Percentiles rank a stretch among this genome's conserved stretches.
These are phyloP conservation scores for Silurus meridionalis DNA, from an alignment of 2,113 vertebrate genomes.

Conservation along the genomic window DNA sequence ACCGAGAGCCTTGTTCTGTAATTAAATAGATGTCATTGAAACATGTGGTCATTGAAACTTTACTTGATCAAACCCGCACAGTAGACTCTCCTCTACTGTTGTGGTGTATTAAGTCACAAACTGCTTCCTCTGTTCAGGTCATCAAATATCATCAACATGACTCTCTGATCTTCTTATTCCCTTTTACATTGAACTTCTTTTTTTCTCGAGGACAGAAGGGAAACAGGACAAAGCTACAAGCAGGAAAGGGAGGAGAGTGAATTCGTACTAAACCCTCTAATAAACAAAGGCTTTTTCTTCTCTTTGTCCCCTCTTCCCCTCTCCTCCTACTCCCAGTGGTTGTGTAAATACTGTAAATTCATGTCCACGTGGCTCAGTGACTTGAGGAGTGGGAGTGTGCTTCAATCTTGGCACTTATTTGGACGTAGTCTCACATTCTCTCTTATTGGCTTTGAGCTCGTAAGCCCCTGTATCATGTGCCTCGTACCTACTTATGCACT, in stretches of 20 bases:
- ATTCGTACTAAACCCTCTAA: constrained; percentile 11
- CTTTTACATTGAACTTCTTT: background rate
- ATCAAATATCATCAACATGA: background rate
- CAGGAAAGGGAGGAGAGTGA: background rate
- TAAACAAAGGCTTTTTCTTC: constrained; percentile 34
- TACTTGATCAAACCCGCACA: background rate
- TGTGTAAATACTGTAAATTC: constrained; percentile 40
- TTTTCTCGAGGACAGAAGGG: background rate
- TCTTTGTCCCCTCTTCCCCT: background rate
- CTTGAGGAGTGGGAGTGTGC: constrained; percentile 30
- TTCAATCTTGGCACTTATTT: constrained; percentile 13
- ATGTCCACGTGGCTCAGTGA: constrained; percentile 37
- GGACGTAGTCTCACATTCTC: background rate
- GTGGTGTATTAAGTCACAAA: background rate
- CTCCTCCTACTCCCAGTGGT: constrained; percentile 15
- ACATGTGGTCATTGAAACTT: constrained; percentile 1
- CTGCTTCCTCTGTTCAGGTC: background rate
- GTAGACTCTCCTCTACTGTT: background rate
- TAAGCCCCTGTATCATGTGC: constrained; percentile 28
- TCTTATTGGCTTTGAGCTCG: background rate
- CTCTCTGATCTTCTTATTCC: background rate
- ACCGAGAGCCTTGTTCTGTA: constrained; percentile 9
- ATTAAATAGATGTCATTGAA: background rate
- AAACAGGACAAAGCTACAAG: background rate
- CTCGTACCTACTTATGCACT: background rate